Conservation (phyloP, 2,888 invertebrate species). For the Andricus curvator region DNA sequence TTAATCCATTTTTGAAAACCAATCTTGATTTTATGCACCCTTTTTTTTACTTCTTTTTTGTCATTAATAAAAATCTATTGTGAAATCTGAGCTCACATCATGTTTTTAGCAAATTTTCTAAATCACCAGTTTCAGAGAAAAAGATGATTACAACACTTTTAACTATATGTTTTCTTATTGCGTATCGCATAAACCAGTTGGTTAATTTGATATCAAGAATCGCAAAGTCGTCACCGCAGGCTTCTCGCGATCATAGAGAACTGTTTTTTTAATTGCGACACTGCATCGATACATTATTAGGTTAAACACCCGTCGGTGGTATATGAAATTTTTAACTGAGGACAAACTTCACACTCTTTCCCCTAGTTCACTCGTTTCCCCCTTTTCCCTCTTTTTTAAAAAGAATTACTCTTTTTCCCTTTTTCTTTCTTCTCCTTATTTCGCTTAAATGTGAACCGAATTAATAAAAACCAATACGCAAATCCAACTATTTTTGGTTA, state of each 20-base stretch:
- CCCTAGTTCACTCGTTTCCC: too few relatives aligned
- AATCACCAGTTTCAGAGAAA: background rate
- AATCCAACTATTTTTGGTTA: too few relatives aligned
- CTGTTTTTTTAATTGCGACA: background rate
- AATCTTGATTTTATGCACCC: too few relatives aligned
- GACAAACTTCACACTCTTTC: too few relatives aligned
- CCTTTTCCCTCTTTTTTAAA: too few relatives aligned
- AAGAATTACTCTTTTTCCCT: too few relatives aligned
- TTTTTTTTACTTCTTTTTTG: too few relatives aligned
- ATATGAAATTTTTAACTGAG: slow-evolving; percentile 42
- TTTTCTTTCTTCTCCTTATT: too few relatives aligned
- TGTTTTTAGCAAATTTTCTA: background rate
- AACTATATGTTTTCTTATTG: background rate
- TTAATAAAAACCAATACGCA: too few relatives aligned
- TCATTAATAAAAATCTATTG: too few relatives aligned
- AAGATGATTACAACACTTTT: background rate
- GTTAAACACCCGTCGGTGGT: slow-evolving; percentile 32
- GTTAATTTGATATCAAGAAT: slow-evolving; percentile 8
- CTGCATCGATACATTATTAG: slow-evolving; percentile 5
- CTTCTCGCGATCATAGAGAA: background rate
- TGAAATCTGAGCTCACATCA: background rate
- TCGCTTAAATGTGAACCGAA: too few relatives aligned
- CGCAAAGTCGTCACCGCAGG: background rate
- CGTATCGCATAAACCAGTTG: background rate
- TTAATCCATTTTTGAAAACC: too few relatives aligned